Evolutionary conservation across 2,113 vertebrate species (phyloP).

Genomic region (Phyllostomus hastatus): DNA sequence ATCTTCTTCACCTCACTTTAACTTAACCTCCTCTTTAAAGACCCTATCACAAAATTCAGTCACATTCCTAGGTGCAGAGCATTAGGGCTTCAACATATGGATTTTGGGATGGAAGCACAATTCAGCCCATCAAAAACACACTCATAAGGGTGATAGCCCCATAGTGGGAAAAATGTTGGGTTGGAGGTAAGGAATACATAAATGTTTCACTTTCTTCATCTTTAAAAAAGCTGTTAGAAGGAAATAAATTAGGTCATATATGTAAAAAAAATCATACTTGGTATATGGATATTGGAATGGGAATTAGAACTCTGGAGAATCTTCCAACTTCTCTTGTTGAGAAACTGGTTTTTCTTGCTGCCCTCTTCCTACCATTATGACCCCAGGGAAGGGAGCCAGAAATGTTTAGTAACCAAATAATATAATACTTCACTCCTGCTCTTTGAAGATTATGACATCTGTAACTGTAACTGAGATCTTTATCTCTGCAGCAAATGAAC

Average conservation of each 20-base stretch:
- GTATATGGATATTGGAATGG: background rate
- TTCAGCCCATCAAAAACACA: background rate
- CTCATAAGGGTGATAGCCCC: accelerated
- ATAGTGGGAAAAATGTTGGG: background rate
- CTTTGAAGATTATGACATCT: conserved; percentile 17
- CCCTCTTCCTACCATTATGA: background rate
- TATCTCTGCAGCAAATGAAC: background rate
- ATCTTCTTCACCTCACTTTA: background rate
- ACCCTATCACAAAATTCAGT: background rate
- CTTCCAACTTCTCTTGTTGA: background rate
- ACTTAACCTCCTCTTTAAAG: background rate
- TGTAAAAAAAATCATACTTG: background rate
- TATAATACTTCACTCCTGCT: background rate
- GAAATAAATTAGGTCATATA: background rate
- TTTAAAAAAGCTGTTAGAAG: background rate
- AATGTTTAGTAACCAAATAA: background rate
- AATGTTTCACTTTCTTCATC: background rate
- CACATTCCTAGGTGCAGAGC: background rate
- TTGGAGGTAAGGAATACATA: background rate
- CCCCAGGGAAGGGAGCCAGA: background rate
- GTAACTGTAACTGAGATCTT: conserved; percentile 27
- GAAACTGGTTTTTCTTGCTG: background rate
- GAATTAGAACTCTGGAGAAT: background rate
- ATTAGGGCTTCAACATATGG: background rate
- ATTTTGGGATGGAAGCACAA: background rate